Evolutionary conservation across 1,140 invertebrate genomes (phyloP).

Genomic region (Pogonognathellus flavescens): DNA sequence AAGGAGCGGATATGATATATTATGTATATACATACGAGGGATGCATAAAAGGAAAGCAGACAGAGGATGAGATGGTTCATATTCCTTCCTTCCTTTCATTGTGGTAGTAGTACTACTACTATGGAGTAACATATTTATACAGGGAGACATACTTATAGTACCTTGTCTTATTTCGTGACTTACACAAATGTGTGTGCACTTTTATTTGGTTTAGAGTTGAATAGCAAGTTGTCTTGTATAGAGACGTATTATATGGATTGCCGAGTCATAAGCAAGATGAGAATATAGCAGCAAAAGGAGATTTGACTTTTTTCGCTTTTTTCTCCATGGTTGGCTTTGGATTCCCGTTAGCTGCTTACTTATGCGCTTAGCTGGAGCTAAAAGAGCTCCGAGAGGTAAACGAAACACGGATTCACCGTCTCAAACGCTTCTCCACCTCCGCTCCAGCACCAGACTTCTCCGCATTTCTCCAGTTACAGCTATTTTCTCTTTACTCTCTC

Average conservation of each 20-base stretch:
- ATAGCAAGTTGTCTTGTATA: background rate
- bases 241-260: no score
- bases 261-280: no score
- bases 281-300: background rate
- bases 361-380: conserved; percentile 21
- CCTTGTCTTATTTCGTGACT: no score
- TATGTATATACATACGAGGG: no score
- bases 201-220: background rate
- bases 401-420: background rate
- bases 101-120: no score
- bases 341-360: conserved; percentile 32
- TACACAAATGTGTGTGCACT: conserved; percentile 2
- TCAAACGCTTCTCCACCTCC: background rate
- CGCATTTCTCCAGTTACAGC: conserved; percentile 25
- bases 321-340: conserved; percentile 26
- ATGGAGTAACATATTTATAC: no score
- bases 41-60: no score
- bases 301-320: background rate
- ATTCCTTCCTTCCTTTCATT: no score
- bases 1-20: no score
- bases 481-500: conserved; percentile 15
- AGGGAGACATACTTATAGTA: no score
- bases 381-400: conserved; percentile 24
- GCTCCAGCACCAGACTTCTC: background rate
- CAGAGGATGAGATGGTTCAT: no score